Evolutionary conservation across 2,888 invertebrate species (phyloP), one percentile per base, ranked within the genome.

Genomic region (Cerceris rybyensis): DNA sequence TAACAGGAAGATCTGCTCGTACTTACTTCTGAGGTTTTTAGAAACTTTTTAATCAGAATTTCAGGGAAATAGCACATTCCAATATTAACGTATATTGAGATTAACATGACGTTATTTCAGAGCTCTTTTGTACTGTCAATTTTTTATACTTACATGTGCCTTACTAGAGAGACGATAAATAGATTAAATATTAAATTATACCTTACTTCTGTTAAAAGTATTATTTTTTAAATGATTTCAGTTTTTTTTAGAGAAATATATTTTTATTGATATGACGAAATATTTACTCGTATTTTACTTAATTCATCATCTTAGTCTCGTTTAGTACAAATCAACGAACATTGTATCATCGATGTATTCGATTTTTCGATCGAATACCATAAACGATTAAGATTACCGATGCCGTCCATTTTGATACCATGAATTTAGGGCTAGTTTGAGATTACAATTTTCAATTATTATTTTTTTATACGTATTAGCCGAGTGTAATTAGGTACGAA

Each of bases 331-430:
- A 81, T 63, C 49, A 28, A 66, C 28, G 14, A 43, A 75, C 58
- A 28, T 41, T 63, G 46, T 43, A 63, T 61, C 57, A 64, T 71
- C 55, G 43, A 60, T 43, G 70, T 28, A 66, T 52, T 61, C 61
- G 54, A 67, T 49, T 49, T 54, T 79, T 57, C 50, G 42, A 58
- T 59, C 46, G 70, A 70, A 70, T 75, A 68, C 41, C 41, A 54
- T 74, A 74, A 28, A 28, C 55, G 11, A 28, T 78, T 83, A 86
- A 88, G 86, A 88, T 86, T 89, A 86, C 79, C 67, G 64, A 82
- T 78, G 65, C 87, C 89, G 88, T 89, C 87, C 89, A 86, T 70
- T 81, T 58, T 81, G 73, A 69, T 17, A 52, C 42, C 49, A 66
- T 82, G 77, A 68, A 78, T 8, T 57, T 85, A 84, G 71, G 52